phyloP scores from a whole-genome alignment of 2,888 invertebrate species.

The Ichneumoninae sp. region DNA sequence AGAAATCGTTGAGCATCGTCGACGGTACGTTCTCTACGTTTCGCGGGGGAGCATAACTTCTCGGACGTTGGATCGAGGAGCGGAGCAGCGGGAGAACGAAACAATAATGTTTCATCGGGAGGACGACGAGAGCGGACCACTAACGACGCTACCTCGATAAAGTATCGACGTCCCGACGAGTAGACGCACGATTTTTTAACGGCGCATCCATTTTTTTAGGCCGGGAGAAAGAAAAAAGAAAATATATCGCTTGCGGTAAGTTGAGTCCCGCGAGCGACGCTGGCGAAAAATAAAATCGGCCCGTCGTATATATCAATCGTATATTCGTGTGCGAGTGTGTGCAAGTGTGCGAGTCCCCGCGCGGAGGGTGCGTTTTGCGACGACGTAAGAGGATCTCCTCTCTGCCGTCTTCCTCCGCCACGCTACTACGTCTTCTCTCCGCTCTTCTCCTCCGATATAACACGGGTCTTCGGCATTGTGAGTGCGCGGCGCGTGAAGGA shows the following conservation, averaged over 20 bases:
- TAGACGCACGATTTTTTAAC: not conserved
- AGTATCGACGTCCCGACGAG: not conserved
- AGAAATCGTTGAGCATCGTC: conserved; percentile 63
- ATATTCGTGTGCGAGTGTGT: conserved; percentile 4
- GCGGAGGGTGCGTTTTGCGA: conserved; percentile 31
- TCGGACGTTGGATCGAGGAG: conserved; percentile 1
- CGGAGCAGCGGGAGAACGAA: not conserved
- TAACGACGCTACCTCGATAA: conserved; percentile 49
- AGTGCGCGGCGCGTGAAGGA: conserved; percentile 37
- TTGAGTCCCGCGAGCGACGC: not conserved
- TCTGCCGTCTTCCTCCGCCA: conserved; percentile 60
- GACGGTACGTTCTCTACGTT: not conserved
- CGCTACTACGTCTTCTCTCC: conserved; percentile 64
- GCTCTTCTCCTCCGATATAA: conserved; percentile 45
- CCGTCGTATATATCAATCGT: conserved; percentile 9
- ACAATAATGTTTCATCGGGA: conserved; percentile 54
- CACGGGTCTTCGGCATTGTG: conserved; percentile 31
- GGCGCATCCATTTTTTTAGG: not conserved
- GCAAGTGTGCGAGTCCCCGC: not conserved
- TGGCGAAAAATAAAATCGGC: not conserved
- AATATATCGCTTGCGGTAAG: not conserved
- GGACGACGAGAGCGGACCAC: conserved; percentile 31
- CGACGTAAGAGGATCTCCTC: conserved; percentile 29
- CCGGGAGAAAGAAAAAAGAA: not conserved
- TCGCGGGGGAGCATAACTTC: not conserved